Evolutionary conservation across 2,113 vertebrate genomes (phyloP), one percentile per base, ranked within the genome.

Genomic region (Tiliqua scincoides): DNA sequence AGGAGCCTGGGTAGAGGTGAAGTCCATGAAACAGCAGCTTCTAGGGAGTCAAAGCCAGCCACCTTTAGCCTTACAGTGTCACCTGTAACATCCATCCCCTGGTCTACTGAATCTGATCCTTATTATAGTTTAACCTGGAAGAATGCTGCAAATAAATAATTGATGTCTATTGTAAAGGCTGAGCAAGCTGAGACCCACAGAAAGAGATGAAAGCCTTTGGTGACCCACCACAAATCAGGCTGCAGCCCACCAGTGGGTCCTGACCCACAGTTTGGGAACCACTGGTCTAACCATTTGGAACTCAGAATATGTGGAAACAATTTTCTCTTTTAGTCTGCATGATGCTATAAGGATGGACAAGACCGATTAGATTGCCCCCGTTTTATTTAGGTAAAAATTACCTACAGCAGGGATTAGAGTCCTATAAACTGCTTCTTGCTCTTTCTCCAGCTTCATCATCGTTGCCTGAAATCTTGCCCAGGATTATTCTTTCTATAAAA

Each of bases 401-500:
- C 79, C 82, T 83, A 27, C 76, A 93, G 82, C 30, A 76, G 54
- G 11, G 54, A 91, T 91, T 88, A 93, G 32, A n/a, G 70, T 85
- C 85, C 91, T 82, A 90, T 77, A 91, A 91, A 86, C 25, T 90
- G 14, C 61, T 79, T 73, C 3, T 88, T 48, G 81, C 17, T 87
- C 90, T 84, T 89, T 91, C 37, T 73, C 85, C 85, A 87, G 11
- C 21, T 75, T 91, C 85, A 88, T 65, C 72, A 67, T 73, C 54
- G 21, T 68, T 84, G 59, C 48, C 75, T 90, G 89, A 93, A 79
- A 85, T 87, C 79, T 85, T 54, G 81, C 80, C 87, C 82, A 91
- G 89, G 78, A 89, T 93, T 91, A 85, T 86, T 92, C 83, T 80
- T 89, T 92, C 63, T 76, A 91, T 18, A 83, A 83, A 87, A 35